Percentiles rank a stretch among this genome's conserved stretches.
Evolutionary conservation across 2,888 invertebrate genomes (phyloP).

Genomic region (Maniola hyperantus): DNA sequence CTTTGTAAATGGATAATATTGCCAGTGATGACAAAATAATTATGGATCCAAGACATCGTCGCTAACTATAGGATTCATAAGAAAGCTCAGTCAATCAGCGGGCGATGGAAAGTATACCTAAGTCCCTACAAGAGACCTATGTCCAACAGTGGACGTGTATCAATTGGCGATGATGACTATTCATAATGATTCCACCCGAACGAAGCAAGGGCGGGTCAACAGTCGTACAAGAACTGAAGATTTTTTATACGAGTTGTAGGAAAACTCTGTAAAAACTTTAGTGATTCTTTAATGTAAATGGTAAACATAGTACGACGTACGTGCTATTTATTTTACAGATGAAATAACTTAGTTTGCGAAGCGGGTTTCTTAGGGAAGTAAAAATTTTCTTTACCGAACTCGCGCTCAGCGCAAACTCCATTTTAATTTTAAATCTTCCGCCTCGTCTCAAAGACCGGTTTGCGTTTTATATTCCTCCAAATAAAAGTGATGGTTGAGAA

Average conservation of each 20-base stretch:
- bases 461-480: constrained; percentile 30
- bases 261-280: neutral
- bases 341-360: constrained; percentile 30
- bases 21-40: no score
- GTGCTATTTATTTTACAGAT: constrained; percentile 30
- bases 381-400: constrained; percentile 35
- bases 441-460: constrained; percentile 32
- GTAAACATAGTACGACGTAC: constrained; percentile 18
- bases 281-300: constrained; percentile 3
- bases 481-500: constrained; percentile 20
- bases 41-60: no score
- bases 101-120: no score
- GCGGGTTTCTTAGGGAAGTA: constrained; percentile 32
- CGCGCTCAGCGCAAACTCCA: constrained; percentile 37
- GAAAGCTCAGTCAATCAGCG: no score
- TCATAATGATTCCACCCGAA: no score
- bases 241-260: neutral
- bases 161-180: no score
- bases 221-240: no score
- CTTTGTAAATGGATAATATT: no score
- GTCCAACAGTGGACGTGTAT: no score
- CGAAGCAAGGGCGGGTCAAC: no score
- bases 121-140: no score
- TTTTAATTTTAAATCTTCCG: constrained; percentile 41
- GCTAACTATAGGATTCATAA: no score